These are phyloP conservation scores for Stratiomys singularior DNA, from an alignment of 2,888 invertebrate species.

Conservation along the genomic window DNA sequence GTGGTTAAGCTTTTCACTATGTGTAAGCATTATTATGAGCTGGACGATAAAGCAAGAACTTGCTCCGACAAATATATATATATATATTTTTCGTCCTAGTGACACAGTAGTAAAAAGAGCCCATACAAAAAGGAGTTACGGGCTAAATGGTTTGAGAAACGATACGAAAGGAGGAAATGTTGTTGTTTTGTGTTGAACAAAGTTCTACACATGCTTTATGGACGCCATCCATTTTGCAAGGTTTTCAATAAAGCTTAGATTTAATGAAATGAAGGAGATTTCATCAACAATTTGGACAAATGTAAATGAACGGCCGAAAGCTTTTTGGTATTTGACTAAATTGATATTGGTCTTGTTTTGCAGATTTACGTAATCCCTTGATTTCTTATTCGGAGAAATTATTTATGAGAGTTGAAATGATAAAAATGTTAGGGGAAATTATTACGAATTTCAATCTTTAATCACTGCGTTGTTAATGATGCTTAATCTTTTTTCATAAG, in stretches of 20 bases:
- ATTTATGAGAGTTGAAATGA: too few relatives aligned
- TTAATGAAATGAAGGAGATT: conserved; percentile 34
- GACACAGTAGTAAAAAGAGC: conserved; percentile 9
- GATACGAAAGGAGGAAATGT: background rate
- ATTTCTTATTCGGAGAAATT: too few relatives aligned
- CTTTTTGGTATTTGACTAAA: background rate
- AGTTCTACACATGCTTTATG: conserved; percentile 39
- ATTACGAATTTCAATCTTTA: too few relatives aligned
- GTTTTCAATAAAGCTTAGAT: conserved; percentile 47
- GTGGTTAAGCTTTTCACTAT: conserved; percentile 39
- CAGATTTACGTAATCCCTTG: background rate
- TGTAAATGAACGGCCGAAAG: background rate
- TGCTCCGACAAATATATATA: background rate
- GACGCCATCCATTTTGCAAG: conserved; percentile 42
- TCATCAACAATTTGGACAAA: background rate
- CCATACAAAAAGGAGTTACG: background rate
- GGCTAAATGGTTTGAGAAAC: too few relatives aligned
- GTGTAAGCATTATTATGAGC: conserved; percentile 35
- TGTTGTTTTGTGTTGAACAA: background rate
- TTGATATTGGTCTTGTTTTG: background rate
- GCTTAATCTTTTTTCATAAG: too few relatives aligned
- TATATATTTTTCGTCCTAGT: background rate
- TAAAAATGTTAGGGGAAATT: too few relatives aligned
- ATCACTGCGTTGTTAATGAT: too few relatives aligned
- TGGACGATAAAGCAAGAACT: conserved; percentile 26